Evolutionary conservation across 2,797 vertebrate genomes (phyloP), one percentile per base, ranked within the genome.

Genomic region (Pangasius krempfi): DNA sequence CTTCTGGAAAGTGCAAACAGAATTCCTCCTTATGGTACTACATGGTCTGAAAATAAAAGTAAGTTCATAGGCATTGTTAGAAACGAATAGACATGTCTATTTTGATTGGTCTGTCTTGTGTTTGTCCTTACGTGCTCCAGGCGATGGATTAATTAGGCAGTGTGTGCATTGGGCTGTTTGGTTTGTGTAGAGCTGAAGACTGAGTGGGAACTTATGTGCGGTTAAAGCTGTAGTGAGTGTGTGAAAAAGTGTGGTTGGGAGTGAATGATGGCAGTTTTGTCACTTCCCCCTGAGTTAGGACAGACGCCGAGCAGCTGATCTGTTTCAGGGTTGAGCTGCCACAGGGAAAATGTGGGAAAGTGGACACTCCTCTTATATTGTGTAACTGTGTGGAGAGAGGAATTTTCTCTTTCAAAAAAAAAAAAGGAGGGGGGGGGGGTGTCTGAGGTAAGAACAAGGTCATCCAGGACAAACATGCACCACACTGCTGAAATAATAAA

Each of bases 301-400:
- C 64, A 86, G 60, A 72, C 54, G 54, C 68, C 27, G 2, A 72
- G 60, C 76, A 60, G 82, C 85, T 70, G 87, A 89, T 62, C 87
- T 91, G 90, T 94, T 93, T 94, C 89, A 87, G 89, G 91, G 92
- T 91, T 90, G 91, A 91, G 90, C 91, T 89, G 92, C 92, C 73
- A 83, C 27, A 92, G 93, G 92, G 94, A 87, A 94, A 93, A 95
- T 94, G 94, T 95, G 95, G 94, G 95, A 95, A 95, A 94, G 84
- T 91, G 91, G 92, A 91, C 86, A 90, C 88, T 91, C 86, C 66
- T 76, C 58, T 72, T 87, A 64, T 62, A 60, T 68, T 87, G 78
- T 82, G 56, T 93, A 91, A 94, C 90, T 92, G 90, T 94, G 78
- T 88, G 52, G 40, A 27, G 20, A 52, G 4, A 72, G 79, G 68